phyloP scores from a whole-genome alignment of 2,113 vertebrate species.

The Nymphicus hollandicus region DNA sequence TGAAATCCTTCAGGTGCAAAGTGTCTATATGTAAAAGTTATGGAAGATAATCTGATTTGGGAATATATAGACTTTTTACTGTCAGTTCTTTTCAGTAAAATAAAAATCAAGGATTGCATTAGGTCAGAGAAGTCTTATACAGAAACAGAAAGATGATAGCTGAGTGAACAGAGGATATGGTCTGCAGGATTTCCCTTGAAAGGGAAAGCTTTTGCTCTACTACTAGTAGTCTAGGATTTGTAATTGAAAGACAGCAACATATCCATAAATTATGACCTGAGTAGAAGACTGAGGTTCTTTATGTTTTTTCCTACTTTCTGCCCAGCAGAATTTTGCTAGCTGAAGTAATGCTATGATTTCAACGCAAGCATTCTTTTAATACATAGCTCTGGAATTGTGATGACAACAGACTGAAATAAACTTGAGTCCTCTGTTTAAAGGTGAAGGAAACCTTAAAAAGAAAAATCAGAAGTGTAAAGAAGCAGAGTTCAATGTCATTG shows the following conservation, averaged over 20 bases:
- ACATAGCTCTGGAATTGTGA: not conserved
- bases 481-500: not conserved
- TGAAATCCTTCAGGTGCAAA: not conserved
- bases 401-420: not conserved
- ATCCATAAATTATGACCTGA: not conserved
- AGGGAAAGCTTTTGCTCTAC: not conserved
- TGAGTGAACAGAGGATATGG: not conserved
- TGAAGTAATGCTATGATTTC: not conserved
- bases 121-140: not conserved
- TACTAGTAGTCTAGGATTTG: not conserved
- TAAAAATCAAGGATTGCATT: accelerated
- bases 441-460: not conserved
- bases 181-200: not conserved
- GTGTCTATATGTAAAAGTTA: not conserved
- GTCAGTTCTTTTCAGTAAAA: not conserved
- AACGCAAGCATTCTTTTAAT: not conserved
- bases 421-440: not conserved
- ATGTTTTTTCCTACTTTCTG: not conserved
- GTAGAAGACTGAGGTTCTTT: not conserved
- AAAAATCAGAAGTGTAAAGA: not conserved
- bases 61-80: not conserved
- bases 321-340: not conserved
- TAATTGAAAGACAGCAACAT: not conserved
- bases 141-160: not conserved
- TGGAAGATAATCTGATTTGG: not conserved